Evolutionary conservation across 2,888 invertebrate genomes (phyloP).

Genomic region (Meandrusa payeni): DNA sequence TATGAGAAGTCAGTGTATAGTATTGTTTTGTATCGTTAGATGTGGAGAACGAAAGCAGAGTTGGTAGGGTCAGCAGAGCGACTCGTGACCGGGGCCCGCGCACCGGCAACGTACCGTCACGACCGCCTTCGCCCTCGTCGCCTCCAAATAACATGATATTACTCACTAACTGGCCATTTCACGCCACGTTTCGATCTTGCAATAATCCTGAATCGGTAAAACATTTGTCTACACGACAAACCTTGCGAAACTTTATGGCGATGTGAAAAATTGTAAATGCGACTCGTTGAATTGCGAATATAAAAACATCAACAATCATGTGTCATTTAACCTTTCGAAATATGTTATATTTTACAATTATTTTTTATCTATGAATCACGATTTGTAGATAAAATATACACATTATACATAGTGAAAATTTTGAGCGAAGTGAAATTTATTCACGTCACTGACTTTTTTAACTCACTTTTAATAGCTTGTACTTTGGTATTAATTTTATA

Average conservation of each 20-base stretch:
- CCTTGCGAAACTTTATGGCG: conserved; percentile 27
- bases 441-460: too few relatives aligned
- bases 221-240: conserved; percentile 30
- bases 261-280: conserved; percentile 15
- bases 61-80: conserved; percentile 67
- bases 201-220: conserved; percentile 44
- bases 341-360: too few relatives aligned
- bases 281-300: background rate
- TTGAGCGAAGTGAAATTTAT: too few relatives aligned
- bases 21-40: conserved; percentile 31
- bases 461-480: too few relatives aligned
- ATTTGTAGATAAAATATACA: too few relatives aligned
- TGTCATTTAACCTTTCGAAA: too few relatives aligned
- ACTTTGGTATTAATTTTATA: too few relatives aligned
- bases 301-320: too few relatives aligned
- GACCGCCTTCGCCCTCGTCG: conserved; percentile 65
- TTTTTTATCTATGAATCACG: too few relatives aligned
- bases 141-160: conserved; percentile 75
- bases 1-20: too few relatives aligned
- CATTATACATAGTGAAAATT: too few relatives aligned
- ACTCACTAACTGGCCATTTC: conserved; percentile 77
- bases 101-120: conserved; percentile 55
- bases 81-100: conserved; percentile 68
- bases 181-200: conserved; percentile 58
- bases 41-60: conserved; percentile 44